Conservation (phyloP, 2,797 vertebrate genomes). For the Aphelocoma californica region DNA sequence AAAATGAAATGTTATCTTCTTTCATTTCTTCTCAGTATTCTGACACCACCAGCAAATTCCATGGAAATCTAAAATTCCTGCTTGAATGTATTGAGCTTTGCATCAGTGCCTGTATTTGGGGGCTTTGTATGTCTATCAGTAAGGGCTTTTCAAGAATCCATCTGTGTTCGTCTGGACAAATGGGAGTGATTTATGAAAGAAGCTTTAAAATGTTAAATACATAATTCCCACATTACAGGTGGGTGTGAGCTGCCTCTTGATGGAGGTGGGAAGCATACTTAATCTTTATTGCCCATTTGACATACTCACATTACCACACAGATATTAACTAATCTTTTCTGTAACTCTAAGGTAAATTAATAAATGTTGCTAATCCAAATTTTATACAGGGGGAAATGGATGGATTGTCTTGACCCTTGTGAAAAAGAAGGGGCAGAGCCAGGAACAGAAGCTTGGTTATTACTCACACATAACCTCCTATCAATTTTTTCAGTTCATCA, state of each 20-base stretch:
- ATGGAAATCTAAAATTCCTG: background rate
- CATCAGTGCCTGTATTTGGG: background rate
- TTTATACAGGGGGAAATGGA: background rate
- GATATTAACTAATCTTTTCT: slow-evolving; percentile 41
- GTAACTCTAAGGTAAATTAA: slow-evolving; percentile 50
- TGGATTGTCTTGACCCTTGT: slow-evolving; percentile 18
- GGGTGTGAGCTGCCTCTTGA: slow-evolving; percentile 31
- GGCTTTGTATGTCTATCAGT: background rate
- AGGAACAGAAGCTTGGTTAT: background rate
- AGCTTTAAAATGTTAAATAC: slow-evolving; percentile 49
- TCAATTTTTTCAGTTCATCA: background rate
- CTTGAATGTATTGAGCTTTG: background rate
- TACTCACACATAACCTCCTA: background rate
- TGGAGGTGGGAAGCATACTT: slow-evolving; percentile 52
- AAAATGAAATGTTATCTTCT: background rate
- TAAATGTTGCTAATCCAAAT: slow-evolving; percentile 24
- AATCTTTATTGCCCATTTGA: slow-evolving; percentile 61
- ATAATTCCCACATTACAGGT: slow-evolving; percentile 23
- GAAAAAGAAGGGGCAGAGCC: background rate
- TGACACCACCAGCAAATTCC: background rate
- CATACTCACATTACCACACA: slow-evolving; percentile 12
- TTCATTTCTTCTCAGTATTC: background rate
- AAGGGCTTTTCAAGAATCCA: background rate
- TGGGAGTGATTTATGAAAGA: slow-evolving; percentile 43
- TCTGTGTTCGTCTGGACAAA: slow-evolving; percentile 19